phyloP scores from a whole-genome alignment of 1,140 invertebrate genomes.

The Scaptomyza hsui region DNA sequence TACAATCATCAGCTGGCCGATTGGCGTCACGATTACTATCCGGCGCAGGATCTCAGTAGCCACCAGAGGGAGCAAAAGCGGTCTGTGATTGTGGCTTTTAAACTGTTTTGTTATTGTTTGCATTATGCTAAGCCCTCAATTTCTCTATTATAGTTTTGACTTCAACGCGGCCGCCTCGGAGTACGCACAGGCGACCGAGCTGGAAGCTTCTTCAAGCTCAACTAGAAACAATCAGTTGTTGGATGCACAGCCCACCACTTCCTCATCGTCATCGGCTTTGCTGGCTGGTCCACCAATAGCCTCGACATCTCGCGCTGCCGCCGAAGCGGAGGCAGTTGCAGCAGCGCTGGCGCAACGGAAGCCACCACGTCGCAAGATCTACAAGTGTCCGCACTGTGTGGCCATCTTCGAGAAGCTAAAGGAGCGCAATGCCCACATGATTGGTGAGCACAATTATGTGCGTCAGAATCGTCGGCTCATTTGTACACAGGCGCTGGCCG shows the following conservation, averaged over 20 bases:
- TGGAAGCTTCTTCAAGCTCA: constrained; percentile 46
- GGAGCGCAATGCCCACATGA: constrained; percentile 81
- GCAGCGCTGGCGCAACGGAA: constrained; percentile 57
- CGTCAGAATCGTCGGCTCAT: constrained; percentile 79
- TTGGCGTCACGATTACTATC: constrained; percentile 77
- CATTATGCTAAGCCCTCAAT: background rate
- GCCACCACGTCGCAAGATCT: constrained; percentile 65
- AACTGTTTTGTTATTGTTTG: background rate
- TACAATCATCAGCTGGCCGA: constrained; percentile 70
- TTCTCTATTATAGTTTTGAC: constrained; percentile 58
- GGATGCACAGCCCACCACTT: constrained; percentile 47
- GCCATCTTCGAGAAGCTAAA: constrained; percentile 72
- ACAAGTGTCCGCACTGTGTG: constrained; percentile 77
- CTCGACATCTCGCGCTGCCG: constrained; percentile 66
- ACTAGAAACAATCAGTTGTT: constrained; percentile 50
- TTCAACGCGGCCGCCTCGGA: constrained; percentile 57
- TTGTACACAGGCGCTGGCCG: constrained; percentile 54
- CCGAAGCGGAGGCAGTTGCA: constrained; percentile 59
- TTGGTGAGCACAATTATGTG: constrained; percentile 75
- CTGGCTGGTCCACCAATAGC: constrained; percentile 75
- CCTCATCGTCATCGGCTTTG: constrained; percentile 70
- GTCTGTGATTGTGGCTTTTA: constrained; percentile 23
- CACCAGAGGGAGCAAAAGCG: constrained; percentile 61
- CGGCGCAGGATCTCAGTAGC: constrained; percentile 72
- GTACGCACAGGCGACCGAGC: constrained; percentile 19